Percentiles rank a stretch among this genome's conserved stretches.
Conservation (phyloP, 2,113 vertebrate genomes). For the Xyliphius kryptos region DNA sequence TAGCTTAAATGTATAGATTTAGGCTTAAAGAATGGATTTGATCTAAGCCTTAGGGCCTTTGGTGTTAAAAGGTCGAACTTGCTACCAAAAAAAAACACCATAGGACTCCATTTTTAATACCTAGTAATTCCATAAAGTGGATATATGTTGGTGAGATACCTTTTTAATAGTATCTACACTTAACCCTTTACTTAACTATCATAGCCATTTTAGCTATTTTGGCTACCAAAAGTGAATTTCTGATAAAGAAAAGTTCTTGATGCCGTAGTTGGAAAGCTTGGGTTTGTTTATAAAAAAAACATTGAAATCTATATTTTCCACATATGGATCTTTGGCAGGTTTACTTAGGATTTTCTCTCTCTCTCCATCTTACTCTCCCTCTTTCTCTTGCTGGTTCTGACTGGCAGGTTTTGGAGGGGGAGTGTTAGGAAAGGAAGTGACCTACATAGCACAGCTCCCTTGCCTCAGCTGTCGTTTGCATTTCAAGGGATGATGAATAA, state of each 20-base stretch:
- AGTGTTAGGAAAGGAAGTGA: constrained; percentile 44
- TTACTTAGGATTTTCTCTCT: constrained; percentile 37
- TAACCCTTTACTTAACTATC: too few relatives aligned
- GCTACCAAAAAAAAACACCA: too few relatives aligned
- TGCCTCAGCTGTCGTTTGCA: constrained; percentile 48
- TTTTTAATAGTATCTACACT: too few relatives aligned
- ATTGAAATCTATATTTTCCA: constrained; percentile 25
- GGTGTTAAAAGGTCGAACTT: too few relatives aligned
- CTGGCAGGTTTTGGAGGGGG: constrained; percentile 22
- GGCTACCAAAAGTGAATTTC: too few relatives aligned
- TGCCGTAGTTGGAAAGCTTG: constrained; percentile 19
- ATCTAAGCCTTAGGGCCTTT: too few relatives aligned
- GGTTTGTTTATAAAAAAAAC: constrained; percentile 17
- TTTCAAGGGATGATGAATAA: constrained; percentile 53
- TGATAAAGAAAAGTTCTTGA: constrained; percentile 12
- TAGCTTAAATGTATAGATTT: too few relatives aligned
- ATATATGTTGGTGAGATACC: too few relatives aligned
- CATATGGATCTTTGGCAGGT: constrained; percentile 24
- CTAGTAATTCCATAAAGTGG: too few relatives aligned
- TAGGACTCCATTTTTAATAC: too few relatives aligned
- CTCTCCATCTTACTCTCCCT: constrained; percentile 20
- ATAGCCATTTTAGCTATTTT: too few relatives aligned
- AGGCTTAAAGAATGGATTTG: too few relatives aligned
- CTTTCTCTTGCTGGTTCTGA: constrained; percentile 24
- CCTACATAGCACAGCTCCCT: constrained; percentile 47